Base-by-base conservation (phyloP, 2,888 invertebrate species). In the Drosophila neotestacea region DNA sequence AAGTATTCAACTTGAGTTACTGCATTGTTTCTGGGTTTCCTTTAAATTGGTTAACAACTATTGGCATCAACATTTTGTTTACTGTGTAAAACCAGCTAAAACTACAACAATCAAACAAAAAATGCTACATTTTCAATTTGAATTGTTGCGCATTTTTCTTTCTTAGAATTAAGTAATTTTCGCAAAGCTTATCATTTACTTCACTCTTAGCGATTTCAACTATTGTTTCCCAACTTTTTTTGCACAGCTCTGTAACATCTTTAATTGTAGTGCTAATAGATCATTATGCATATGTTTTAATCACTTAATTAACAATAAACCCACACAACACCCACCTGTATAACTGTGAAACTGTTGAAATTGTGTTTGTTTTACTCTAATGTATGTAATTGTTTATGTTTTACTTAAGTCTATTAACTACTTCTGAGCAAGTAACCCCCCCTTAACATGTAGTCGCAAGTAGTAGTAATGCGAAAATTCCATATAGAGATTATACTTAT, bases 1-100 rank as follows among this genome's bases (percentile, higher is more conserved):
- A 94, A 96, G 96, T 96, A 90, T 81, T 75, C 54, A 59, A 55
- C 48, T 62, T 51, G 46, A 22, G 42, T 55, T 68, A 28, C 13
- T 70, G 87, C 67, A 77, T 80, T 72, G 56, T 50, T 75, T 75
- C 71, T 68, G 64, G 71, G 67, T 62, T 70, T 60, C 52, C 58
- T 70, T 62, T 59, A 34, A 60, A 77, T 77, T 77, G 75, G 79
- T 62, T 30, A 71, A 71, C 54, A 38, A 70, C 3, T 22, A 22
- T 74, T 76, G 71, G 54, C 73, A 44, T 46, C 38, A 59, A 59
- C 27, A 51, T 61, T 51, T 38, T 48, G 47, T 50, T 42, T 46
- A 51, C 44, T 54, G 32, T 44, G 32, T 48, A 47, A 47, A 50
- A 60, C 44, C 44, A 44, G 44, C 44, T 27, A 28, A n/a, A 58